phyloP scores from a whole-genome alignment of 2,113 vertebrate species.

The Pan troglodytes region DNA sequence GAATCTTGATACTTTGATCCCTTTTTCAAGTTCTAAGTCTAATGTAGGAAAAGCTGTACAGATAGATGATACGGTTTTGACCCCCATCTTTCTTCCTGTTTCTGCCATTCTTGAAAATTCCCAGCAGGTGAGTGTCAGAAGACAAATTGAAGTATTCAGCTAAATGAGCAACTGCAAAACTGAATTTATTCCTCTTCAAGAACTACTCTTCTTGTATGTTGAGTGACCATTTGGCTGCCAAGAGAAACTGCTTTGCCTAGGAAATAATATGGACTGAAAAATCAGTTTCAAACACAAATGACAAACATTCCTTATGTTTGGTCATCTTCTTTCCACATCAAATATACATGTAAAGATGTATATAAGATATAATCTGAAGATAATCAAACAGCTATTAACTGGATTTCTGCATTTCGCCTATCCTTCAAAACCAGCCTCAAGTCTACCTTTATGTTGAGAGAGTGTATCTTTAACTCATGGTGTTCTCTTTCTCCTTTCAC shows the following conservation, averaged over 20 bases:
- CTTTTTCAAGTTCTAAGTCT: slow-evolving; percentile 1
- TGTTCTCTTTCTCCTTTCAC: neutral
- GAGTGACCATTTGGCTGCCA: neutral
- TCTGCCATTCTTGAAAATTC: neutral
- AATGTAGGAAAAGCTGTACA: neutral
- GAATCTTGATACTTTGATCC: slow-evolving; percentile 31
- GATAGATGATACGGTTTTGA: neutral
- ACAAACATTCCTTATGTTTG: neutral
- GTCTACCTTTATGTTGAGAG: neutral
- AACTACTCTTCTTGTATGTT: neutral
- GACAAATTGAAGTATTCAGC: neutral
- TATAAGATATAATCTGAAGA: neutral
- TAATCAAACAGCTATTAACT: neutral
- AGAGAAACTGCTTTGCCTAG: neutral
- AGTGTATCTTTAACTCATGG: neutral
- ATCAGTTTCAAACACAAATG: neutral
- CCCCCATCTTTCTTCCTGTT: neutral
- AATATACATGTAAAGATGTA: neutral
- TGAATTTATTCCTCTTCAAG: neutral
- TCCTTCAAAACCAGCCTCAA: neutral
- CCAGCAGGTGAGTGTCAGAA: slow-evolving; percentile 30
- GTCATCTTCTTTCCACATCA: neutral
- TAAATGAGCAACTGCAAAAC: neutral
- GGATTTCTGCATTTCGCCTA: neutral
- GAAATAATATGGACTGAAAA: neutral